A percentile compares a stretch with the other conserved stretches of the same genome.
These are phyloP conservation scores for Sebastes steindachneri DNA, from an alignment of 2,797 vertebrate species.

Conservation along the genomic window DNA sequence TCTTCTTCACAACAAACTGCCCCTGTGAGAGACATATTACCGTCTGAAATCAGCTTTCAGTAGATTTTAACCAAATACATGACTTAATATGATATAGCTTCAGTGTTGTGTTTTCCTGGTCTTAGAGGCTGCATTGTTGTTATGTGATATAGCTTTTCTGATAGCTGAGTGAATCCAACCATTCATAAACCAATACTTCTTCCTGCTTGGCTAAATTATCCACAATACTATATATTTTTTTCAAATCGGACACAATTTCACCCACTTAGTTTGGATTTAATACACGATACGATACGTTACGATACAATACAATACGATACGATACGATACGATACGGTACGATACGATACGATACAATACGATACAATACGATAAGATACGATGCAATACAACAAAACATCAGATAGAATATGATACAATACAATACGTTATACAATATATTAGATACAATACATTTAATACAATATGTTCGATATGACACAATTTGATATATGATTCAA, in stretches of 20 bases:
- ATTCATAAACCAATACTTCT: neutral
- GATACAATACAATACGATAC: neutral
- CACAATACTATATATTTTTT: too few species aligned
- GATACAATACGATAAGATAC: too few species aligned
- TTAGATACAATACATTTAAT: neutral
- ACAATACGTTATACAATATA: neutral
- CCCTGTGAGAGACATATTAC: neutral
- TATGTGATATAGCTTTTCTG: neutral
- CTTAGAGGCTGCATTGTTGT: neutral
- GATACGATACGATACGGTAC: too few species aligned
- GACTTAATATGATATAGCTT: neutral
- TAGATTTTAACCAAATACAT: neutral
- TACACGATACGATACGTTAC: too few species aligned
- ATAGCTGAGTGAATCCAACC: neutral
- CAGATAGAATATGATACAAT: too few species aligned
- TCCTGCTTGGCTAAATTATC: neutral
- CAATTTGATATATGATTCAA: neutral
- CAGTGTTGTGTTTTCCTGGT: too few species aligned
- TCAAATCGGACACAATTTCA: too few species aligned
- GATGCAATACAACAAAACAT: neutral
- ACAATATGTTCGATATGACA: neutral
- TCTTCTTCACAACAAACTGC: neutral
- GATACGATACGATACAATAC: neutral
- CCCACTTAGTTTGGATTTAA: too few species aligned
- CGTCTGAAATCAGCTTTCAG: neutral